These are phyloP conservation scores for Drosophila silvestris DNA, from an alignment of 2,888 invertebrate species.

Conservation along the genomic window DNA sequence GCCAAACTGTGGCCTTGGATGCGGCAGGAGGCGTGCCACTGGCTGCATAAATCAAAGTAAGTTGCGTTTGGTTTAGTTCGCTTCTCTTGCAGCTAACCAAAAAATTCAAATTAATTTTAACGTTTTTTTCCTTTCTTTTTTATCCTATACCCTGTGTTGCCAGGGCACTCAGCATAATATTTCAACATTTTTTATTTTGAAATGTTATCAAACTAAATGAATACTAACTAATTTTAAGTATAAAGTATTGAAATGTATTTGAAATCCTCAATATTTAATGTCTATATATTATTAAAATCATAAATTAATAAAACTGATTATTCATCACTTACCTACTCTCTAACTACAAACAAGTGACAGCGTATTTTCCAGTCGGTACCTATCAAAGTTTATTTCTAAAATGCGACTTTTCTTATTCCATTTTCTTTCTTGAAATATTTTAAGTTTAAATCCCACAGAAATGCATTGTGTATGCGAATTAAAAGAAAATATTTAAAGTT, in stretches of 20 bases:
- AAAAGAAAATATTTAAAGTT: conserved; percentile 14
- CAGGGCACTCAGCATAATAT: neutral
- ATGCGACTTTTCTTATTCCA: no score
- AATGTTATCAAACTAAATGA: neutral
- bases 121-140: neutral
- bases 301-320: neutral
- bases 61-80: conserved; percentile 35
- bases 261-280: fast-evolving
- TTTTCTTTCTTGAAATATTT: neutral
- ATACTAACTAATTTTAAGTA: neutral
- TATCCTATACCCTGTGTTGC: neutral
- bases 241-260: neutral
- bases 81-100: neutral
- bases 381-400: neutral
- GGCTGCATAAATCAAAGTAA: conserved; percentile 77
- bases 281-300: neutral
- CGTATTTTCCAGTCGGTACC: neutral
- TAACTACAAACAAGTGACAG: neutral
- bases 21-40: conserved; percentile 57
- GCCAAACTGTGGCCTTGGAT: conserved; percentile 60
- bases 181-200: neutral
- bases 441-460: conserved; percentile 46
- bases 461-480: conserved; percentile 28
- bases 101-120: conserved; percentile 43
- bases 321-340: neutral